Percentiles rank a stretch among this genome's conserved stretches.
These are phyloP conservation scores for Ganaspis brasiliensis DNA, from an alignment of 2,888 invertebrate genomes.

Conservation along the genomic window DNA sequence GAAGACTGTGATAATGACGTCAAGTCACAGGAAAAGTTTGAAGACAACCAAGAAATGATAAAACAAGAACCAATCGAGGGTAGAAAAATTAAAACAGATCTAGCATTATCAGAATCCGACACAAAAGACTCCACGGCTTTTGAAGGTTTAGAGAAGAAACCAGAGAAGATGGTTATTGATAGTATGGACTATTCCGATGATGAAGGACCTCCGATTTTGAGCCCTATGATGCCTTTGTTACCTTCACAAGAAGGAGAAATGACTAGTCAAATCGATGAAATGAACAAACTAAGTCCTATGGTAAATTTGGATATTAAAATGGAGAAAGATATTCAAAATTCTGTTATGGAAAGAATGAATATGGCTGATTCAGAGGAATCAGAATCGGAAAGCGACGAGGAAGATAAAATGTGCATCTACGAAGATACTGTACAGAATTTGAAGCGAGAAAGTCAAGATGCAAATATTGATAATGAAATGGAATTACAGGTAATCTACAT, in stretches of 20 bases:
- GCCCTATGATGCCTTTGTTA: slow-evolving; percentile 76
- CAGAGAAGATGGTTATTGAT: slow-evolving; percentile 26
- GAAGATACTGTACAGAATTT: background rate
- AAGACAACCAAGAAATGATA: slow-evolving; percentile 60
- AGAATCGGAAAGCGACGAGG: slow-evolving; percentile 26
- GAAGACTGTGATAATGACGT: slow-evolving; percentile 60
- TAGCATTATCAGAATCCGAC: background rate
- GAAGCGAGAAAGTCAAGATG: background rate
- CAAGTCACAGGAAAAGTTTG: slow-evolving; percentile 63
- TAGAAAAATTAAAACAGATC: background rate
- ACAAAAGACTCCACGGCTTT: background rate
- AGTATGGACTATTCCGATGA: slow-evolving; percentile 72
- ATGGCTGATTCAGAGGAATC: slow-evolving; percentile 49
- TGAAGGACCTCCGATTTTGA: slow-evolving; percentile 76
- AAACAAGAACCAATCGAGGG: background rate
- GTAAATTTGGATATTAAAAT: slow-evolving; percentile 54
- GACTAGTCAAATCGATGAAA: slow-evolving; percentile 44
- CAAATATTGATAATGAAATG: background rate
- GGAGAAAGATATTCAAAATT: slow-evolving; percentile 24
- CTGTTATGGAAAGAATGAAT: background rate
- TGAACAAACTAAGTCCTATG: slow-evolving; percentile 67
- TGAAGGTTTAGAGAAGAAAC: slow-evolving; percentile 47
- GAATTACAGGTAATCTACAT: slow-evolving; percentile 17
- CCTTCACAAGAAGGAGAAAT: slow-evolving; percentile 57
- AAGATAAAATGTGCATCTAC: slow-evolving; percentile 30